Base-by-base conservation (phyloP, 2,797 vertebrate genomes). In the Tachyglossus aculeatus region DNA sequence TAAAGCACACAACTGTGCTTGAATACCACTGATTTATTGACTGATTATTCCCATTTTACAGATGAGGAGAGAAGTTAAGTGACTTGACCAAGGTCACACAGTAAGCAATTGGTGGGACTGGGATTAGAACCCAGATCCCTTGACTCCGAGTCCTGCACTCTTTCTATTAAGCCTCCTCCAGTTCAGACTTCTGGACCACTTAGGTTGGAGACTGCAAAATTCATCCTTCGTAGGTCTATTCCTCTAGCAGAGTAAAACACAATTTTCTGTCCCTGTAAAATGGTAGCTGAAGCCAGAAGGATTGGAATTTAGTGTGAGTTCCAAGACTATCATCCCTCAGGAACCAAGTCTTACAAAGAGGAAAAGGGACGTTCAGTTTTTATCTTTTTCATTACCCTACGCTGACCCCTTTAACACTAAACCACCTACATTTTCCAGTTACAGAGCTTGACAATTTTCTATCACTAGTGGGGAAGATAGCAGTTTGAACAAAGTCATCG, bases 171-270 rank as follows among this genome's bases (percentile, higher is more conserved):
- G 5, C n/a, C 48, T 31, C n/a, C 15, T 41, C 3, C 4, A 55
- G 58, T 80, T 58, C 69, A 47, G 37, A 45, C 64, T 67, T 66
- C 67, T 9, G 59, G 41, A 55, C 44, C 19, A 29, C 29, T 19
- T 37, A 14, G 12, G 13, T 60, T 72, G 31, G n/a, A 27, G 12
- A 57, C 52, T 34, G 19, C 22, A 31, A 40, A 54, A 11, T 27
- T 18, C 16, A 31, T n/a, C 11, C 5, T 19, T 48, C 4, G 19
- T 9, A 50, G 1, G n/a, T 2, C 63, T 60, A 41, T 3, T 13
- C 31, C n/a, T 31, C 4, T 36, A 38, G 58, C 52, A 54, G 7
- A 65, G 31, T 27, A 24, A 48, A 48, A 29, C 21, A 45, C 68
- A 32, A 61, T 44, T 64, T 70, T 55, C 45, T 47, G 47, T 48